Base-by-base conservation (phyloP, 2,797 vertebrate genomes). In the Muraenolepis orangiensis region DNA sequence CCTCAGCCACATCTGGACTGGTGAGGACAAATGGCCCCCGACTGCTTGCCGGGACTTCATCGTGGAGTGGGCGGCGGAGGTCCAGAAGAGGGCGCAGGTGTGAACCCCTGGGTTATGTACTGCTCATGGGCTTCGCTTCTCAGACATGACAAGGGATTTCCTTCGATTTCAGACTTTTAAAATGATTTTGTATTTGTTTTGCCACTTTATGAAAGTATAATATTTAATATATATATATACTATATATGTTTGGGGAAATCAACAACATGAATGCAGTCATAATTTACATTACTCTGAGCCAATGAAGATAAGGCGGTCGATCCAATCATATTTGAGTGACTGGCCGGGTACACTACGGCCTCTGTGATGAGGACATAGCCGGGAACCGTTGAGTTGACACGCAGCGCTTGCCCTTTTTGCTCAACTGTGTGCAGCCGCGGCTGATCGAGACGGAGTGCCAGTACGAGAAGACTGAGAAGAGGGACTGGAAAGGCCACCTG, bases 1-100 rank as follows among this genome's bases (percentile, higher is more conserved):
- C 70, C 91, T 94, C 10, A 69, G 85, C 46, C 91, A 94, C 80
- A 93, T 94, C 84, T 94, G 93, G 93, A 93, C 91, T 16, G 78
- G 87, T 4, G 88, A 93, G 79, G 93, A 94, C 75, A 74, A 86
- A 30, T 94, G 93, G 93, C 87, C 90, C 0, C 83, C 93, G 38
- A 42, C 61, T 0, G 69, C 88, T 82, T 94, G 93, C 77, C 88
- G 91, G 0, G 88, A 91, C 40, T 94, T 94, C 61, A 94, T 94
- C 1, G 81, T 91, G 82, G 91, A 94, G 46, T 94, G 91, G 87
- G 87, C 92, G 0, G 82, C 87, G 0, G 80, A 90, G 61, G 66
- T 94, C 82, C 91, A 93, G 87, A 91, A 84, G 70, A 90, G 81
- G 79, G 84, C 88, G 0, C 85, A 90, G 90, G 90, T 91, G 64